Evolutionary conservation across 1,140 invertebrate species (phyloP).

Genomic region (Drosophila nigromelanica): DNA sequence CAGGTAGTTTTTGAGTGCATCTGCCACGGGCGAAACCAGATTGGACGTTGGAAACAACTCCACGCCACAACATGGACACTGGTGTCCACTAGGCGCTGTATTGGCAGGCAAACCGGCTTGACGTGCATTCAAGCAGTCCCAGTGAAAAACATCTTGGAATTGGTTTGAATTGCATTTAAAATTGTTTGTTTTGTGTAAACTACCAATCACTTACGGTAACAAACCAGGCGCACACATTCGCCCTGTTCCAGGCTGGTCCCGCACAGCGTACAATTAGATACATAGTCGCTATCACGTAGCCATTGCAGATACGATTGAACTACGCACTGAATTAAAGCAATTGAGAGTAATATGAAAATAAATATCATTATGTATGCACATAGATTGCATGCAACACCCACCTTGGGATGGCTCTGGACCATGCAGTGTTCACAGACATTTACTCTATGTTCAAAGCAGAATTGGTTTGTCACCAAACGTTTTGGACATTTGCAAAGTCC

Average conservation of each 20-base stretch:
- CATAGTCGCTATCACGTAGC: constrained; percentile 98
- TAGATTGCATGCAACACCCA: constrained; percentile 84
- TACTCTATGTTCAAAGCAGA: constrained; percentile 99
- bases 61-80: constrained; percentile 71
- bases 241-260: constrained; percentile 90
- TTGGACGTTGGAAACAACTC: constrained; percentile 81
- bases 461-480: constrained; percentile 97
- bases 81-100: constrained; percentile 77
- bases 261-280: constrained; percentile 95
- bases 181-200: constrained; percentile 1
- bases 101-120: constrained; percentile 78
- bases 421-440: constrained; percentile 99
- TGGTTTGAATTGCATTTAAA: not conserved
- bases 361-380: not conserved
- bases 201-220: constrained; percentile 88
- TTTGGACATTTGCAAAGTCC: constrained; percentile 99
- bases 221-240: constrained; percentile 94
- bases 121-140: constrained; percentile 80
- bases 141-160: constrained; percentile 78
- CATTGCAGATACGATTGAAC: constrained; percentile 99
- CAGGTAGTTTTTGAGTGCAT: constrained; percentile 70
- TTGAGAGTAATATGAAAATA: not conserved
- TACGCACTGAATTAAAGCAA: constrained; percentile 91
- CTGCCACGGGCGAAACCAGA: constrained; percentile 80
- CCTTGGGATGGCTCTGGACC: constrained; percentile 97